Percentiles rank a stretch among this genome's conserved stretches.
phyloP scores from a whole-genome alignment of 2,888 invertebrate species.

The Rhagophthalmus giganteus region DNA sequence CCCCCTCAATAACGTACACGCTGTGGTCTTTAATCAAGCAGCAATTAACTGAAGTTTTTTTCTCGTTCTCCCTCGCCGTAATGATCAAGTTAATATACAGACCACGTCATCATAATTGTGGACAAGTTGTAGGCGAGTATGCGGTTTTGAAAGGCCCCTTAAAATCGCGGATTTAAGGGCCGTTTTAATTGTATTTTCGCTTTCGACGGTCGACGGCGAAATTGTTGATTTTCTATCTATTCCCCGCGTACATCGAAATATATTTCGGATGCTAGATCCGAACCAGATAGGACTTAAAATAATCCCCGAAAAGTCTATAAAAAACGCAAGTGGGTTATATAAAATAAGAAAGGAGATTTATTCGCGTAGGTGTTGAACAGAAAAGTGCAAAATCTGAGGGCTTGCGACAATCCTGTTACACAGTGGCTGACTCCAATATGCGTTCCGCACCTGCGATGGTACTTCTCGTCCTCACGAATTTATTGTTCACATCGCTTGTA shows the following conservation, averaged over 20 bases:
- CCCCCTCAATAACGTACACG: constrained; percentile 43
- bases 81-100: constrained; percentile 51
- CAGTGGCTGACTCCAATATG: constrained; percentile 41
- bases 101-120: constrained; percentile 43
- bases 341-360: constrained; percentile 37
- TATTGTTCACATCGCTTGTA: constrained; percentile 26
- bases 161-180: constrained; percentile 24
- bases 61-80: constrained; percentile 40
- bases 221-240: not conserved
- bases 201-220: constrained; percentile 5
- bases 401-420: constrained; percentile 44
- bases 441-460: constrained; percentile 38
- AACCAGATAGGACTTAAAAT: constrained; percentile 22
- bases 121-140: constrained; percentile 37
- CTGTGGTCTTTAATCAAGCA: constrained; percentile 55
- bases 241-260: constrained; percentile 6
- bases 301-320: constrained; percentile 25
- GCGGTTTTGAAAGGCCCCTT: constrained; percentile 34
- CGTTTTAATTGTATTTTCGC: constrained; percentile 22
- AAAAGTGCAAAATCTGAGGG: constrained; percentile 44
- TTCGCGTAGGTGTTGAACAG: constrained; percentile 40
- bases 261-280: constrained; percentile 8
- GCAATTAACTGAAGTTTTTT: constrained; percentile 54
- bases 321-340: constrained; percentile 33
- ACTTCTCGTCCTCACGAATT: constrained; percentile 24